Conservation (phyloP, 53 echinoderm and acorn worm genomes). For the Luidia sarsii region DNA sequence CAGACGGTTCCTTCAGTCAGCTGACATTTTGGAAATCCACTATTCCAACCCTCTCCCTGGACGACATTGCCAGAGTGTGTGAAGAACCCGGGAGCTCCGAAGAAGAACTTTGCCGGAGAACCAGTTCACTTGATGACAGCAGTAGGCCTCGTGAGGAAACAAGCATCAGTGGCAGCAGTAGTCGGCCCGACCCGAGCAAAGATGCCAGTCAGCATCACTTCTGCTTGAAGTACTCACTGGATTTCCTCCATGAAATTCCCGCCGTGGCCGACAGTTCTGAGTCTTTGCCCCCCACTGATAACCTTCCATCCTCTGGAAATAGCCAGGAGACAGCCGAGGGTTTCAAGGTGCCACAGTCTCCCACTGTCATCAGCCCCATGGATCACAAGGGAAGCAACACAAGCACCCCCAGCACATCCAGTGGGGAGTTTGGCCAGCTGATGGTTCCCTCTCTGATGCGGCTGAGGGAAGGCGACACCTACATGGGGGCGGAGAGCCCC, state of each 20-base stretch:
- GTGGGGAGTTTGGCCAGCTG: conserved; percentile 40
- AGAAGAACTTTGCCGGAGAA: no score
- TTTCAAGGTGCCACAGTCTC: conserved; percentile 4
- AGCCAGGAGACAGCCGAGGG: neutral
- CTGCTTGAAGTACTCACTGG: conserved; percentile 39
- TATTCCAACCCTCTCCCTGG: conserved; percentile 38
- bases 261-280: neutral
- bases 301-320: neutral
- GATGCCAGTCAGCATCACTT: conserved; percentile 27
- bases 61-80: conserved; percentile 38
- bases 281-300: neutral
- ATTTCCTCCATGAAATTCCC: conserved; percentile 4
- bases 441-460: conserved; percentile 31
- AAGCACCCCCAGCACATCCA: conserved; percentile 61
- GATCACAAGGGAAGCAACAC: conserved; percentile 34
- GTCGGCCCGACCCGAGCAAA: neutral
- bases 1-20: conserved; percentile 36
- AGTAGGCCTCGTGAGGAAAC: neutral
- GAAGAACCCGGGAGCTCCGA: neutral
- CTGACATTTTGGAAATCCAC: conserved; percentile 52
- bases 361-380: conserved; percentile 5
- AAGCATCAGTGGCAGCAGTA: neutral
- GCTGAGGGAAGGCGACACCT: conserved; percentile 21
- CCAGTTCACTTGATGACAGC: no score
- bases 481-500: conserved; percentile 43